Percentiles rank a stretch among this genome's conserved stretches.
These are phyloP conservation scores for Drosophila borealis DNA, from an alignment of 2,888 invertebrate species.

Conservation along the genomic window DNA sequence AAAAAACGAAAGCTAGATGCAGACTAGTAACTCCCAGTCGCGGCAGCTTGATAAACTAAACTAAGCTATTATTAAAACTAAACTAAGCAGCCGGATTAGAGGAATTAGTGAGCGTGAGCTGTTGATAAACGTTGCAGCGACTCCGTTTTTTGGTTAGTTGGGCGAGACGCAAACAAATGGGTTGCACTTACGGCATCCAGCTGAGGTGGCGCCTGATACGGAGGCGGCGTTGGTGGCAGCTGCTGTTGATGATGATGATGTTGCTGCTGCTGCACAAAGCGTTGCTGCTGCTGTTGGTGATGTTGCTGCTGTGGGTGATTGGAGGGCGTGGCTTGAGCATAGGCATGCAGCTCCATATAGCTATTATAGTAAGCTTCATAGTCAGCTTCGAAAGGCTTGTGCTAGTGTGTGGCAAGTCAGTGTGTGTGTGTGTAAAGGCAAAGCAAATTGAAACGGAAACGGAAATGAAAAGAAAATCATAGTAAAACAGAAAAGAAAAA, in stretches of 20 bases:
- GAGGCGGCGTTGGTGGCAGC: constrained; percentile 59
- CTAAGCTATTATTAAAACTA: constrained; percentile 48
- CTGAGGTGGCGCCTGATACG: constrained; percentile 73
- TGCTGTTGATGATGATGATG: constrained; percentile 40
- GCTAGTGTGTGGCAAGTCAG: constrained; percentile 49
- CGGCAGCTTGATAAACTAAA: constrained; percentile 17
- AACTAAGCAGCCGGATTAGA: constrained; percentile 39
- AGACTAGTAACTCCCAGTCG: no score
- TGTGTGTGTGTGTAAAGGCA: constrained; percentile 38
- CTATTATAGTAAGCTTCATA: constrained; percentile 78
- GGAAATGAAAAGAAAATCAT: constrained; percentile 60
- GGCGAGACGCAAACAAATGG: constrained; percentile 23
- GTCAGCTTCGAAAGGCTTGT: constrained; percentile 66
- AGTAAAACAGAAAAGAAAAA: constrained; percentile 38
- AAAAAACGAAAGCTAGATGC: constrained; percentile 25
- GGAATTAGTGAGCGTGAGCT: constrained; percentile 44
- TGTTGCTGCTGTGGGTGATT: constrained; percentile 51
- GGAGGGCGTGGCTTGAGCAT: constrained; percentile 64
- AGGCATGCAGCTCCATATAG: constrained; percentile 76
- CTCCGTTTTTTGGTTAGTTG: constrained; percentile 57
- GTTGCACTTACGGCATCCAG: constrained; percentile 76
- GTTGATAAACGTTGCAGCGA: constrained; percentile 2
- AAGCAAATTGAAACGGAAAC: constrained; percentile 47
- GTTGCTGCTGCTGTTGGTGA: constrained; percentile 24
- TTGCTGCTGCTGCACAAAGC: constrained; percentile 21